phyloP scores from a whole-genome alignment of 2,888 invertebrate genomes.

The Lithophane semibrunnea region DNA sequence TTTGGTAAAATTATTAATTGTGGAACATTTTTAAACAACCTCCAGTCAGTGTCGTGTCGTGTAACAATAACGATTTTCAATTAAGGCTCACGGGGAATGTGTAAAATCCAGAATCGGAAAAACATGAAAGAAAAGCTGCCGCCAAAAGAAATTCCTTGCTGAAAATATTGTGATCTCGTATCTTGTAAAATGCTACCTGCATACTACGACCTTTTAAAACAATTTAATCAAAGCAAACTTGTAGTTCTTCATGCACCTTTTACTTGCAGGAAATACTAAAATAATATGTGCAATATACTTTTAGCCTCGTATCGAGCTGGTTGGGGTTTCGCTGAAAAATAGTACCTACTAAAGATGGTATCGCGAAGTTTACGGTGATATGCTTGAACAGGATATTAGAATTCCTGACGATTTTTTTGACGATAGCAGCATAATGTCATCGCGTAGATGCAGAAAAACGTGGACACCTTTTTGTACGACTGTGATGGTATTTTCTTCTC shows the following conservation, averaged over 20 bases:
- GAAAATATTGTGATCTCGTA: slow-evolving; percentile 24
- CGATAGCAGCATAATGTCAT: slow-evolving; percentile 1
- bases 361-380: slow-evolving; percentile 56
- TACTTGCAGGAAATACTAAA: slow-evolving; percentile 50
- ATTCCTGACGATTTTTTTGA: slow-evolving; percentile 28
- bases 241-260: slow-evolving; percentile 40
- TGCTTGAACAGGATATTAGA: slow-evolving; percentile 61
- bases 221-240: slow-evolving; percentile 46
- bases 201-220: slow-evolving; percentile 26
- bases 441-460: neutral
- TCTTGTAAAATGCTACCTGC: slow-evolving; percentile 18
- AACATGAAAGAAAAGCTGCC: slow-evolving; percentile 6
- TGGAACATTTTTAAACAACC: slow-evolving; percentile 37
- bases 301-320: slow-evolving; percentile 21
- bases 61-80: slow-evolving; percentile 31
- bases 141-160: slow-evolving; percentile 18
- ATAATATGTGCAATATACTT: slow-evolving; percentile 50
- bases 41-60: slow-evolving; percentile 4
- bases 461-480: neutral
- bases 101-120: slow-evolving; percentile 6
- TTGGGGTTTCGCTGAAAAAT: slow-evolving; percentile 41
- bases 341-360: slow-evolving; percentile 51
- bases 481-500: neutral
- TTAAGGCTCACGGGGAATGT: neutral
- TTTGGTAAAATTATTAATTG: slow-evolving; percentile 49